Percentiles rank a stretch among this genome's conserved stretches.
phyloP scores from a whole-genome alignment of 2,888 invertebrate species.

The Philopedon plagiatum region DNA sequence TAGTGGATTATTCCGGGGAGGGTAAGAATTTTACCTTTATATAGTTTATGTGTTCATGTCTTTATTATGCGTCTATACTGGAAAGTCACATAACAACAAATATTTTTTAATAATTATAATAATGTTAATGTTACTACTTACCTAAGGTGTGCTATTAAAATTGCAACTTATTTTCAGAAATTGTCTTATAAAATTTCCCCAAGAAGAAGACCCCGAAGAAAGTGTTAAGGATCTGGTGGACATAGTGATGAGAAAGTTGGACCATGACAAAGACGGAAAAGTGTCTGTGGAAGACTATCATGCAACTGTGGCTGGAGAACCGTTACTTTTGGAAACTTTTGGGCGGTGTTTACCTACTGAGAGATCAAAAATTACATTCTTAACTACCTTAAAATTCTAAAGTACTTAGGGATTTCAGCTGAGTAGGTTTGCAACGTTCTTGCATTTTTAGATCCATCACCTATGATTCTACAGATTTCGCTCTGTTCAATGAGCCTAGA shows the following conservation, averaged over 20 bases:
- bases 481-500: too few relatives aligned
- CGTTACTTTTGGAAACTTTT: constrained; percentile 81
- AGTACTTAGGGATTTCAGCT: background rate
- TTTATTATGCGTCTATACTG: too few relatives aligned
- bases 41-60: too few relatives aligned
- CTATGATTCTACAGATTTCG: too few relatives aligned
- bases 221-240: constrained; percentile 83
- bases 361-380: constrained; percentile 69
- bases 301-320: constrained; percentile 75
- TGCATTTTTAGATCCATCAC: too few relatives aligned
- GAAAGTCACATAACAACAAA: too few relatives aligned
- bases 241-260: constrained; percentile 80
- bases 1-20: too few relatives aligned
- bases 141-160: too few relatives aligned
- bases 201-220: constrained; percentile 83
- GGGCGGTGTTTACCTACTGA: constrained; percentile 82
- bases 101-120: too few relatives aligned
- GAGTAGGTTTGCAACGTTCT: too few relatives aligned
- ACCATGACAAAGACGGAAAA: constrained; percentile 81
- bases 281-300: constrained; percentile 80
- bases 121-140: too few relatives aligned
- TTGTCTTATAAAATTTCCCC: constrained; percentile 75
- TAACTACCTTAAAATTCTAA: constrained; percentile 61
- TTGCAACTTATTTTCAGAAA: constrained; percentile 68
- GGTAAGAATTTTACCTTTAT: too few relatives aligned